phyloP scores from a whole-genome alignment of 2,888 invertebrate genomes.

The Epinotia brunnichana region DNA sequence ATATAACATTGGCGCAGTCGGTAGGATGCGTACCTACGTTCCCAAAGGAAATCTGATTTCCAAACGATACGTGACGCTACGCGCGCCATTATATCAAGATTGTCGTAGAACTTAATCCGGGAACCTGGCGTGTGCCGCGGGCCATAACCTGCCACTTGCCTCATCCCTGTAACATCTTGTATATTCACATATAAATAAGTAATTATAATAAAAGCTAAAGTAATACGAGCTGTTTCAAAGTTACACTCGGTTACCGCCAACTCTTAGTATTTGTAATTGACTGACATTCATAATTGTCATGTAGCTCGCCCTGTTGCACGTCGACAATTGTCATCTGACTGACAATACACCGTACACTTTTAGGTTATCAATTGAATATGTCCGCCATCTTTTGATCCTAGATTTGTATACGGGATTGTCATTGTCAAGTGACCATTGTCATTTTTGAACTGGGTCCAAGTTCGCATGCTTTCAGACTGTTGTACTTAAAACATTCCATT shows the following conservation, averaged over 20 bases:
- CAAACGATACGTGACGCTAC: too few relatives aligned
- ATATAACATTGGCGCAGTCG: too few relatives aligned
- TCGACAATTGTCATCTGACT: neutral
- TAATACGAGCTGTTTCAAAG: constrained; percentile 63
- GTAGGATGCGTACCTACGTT: too few relatives aligned
- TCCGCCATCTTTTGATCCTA: neutral
- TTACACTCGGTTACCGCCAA: constrained; percentile 71
- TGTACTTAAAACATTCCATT: constrained; percentile 82
- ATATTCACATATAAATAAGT: constrained; percentile 73
- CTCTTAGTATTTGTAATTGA: constrained; percentile 68
- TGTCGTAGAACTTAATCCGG: neutral
- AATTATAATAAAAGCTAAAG: constrained; percentile 60
- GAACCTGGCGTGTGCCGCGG: neutral
- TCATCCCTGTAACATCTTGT: constrained; percentile 73
- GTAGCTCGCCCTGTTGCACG: constrained; percentile 50
- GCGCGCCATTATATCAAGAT: neutral
- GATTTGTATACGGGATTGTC: neutral
- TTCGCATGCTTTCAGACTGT: constrained; percentile 75
- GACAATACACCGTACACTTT: neutral
- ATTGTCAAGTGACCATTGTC: neutral
- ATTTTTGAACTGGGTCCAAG: too few relatives aligned
- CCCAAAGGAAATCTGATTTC: too few relatives aligned
- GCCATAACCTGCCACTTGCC: constrained; percentile 71
- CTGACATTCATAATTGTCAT: constrained; percentile 75
- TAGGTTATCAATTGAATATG: neutral